Conservation (phyloP, 2,113 vertebrate genomes). For the Odontesthes bonariensis region DNA sequence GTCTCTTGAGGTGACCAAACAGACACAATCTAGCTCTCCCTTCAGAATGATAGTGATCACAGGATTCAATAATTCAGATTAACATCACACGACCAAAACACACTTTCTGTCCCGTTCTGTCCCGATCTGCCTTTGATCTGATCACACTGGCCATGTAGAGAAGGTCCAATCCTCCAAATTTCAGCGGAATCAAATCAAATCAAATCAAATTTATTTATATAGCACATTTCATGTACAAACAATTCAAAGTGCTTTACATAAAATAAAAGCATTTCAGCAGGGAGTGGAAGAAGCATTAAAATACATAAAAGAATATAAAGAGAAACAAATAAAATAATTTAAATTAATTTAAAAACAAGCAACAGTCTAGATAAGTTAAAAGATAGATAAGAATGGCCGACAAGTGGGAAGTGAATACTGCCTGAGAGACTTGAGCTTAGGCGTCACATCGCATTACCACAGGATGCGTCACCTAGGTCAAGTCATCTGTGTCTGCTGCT, state of each 20-base stretch:
- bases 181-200: too few species aligned
- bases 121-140: constrained; percentile 45
- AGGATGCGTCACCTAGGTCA: constrained; percentile 53
- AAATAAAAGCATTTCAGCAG: too few species aligned
- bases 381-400: too few species aligned
- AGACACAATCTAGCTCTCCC: constrained; percentile 3
- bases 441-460: constrained; percentile 70
- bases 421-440: constrained; percentile 25
- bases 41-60: constrained; percentile 31
- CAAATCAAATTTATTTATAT: too few species aligned
- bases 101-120: constrained; percentile 21
- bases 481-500: constrained; percentile 60
- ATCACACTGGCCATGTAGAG: constrained; percentile 15
- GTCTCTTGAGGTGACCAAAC: constrained; percentile 8
- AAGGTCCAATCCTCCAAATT: constrained; percentile 44
- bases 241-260: too few species aligned
- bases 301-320: too few species aligned
- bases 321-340: too few species aligned
- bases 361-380: too few species aligned
- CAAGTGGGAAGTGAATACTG: constrained; percentile 34
- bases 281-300: too few species aligned
- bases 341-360: too few species aligned
- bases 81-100: constrained; percentile 28
- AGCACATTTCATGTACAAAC: too few species aligned
- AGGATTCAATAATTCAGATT: constrained; percentile 28